Percentiles rank a stretch among this genome's conserved stretches.
phyloP scores from a whole-genome alignment of 2,113 vertebrate genomes.

The Bucco capensis region DNA sequence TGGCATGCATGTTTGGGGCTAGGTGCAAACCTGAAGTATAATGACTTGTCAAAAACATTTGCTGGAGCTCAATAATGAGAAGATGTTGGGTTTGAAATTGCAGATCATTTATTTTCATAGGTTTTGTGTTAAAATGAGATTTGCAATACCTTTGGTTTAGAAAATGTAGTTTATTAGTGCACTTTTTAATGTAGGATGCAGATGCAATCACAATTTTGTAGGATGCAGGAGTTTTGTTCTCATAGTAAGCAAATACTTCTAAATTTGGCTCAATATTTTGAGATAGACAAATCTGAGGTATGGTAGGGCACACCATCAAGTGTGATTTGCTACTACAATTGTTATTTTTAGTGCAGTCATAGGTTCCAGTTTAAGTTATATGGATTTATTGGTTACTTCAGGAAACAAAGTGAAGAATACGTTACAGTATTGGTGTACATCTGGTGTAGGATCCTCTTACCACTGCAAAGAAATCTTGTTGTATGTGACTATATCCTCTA shows the following conservation, averaged over 20 bases:
- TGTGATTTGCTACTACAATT: background rate
- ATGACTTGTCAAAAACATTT: background rate
- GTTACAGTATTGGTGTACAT: background rate
- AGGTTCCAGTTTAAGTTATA: background rate
- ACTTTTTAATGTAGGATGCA: background rate
- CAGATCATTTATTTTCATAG: background rate
- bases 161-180: background rate
- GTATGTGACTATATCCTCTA: background rate
- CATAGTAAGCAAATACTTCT: background rate
- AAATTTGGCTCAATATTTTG: background rate
- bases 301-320: background rate
- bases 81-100: background rate
- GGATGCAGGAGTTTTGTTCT: background rate
- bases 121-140: background rate
- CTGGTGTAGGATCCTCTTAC: background rate
- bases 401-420: background rate
- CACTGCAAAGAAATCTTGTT: background rate
- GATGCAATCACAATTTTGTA: background rate
- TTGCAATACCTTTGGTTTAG: slow-evolving; percentile 7
- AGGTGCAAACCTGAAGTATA: background rate
- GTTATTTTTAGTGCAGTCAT: background rate
- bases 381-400: background rate
- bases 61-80: background rate
- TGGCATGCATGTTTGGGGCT: background rate
- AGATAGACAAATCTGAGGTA: background rate